These are phyloP conservation scores for Junonia oenone DNA, from an alignment of 2,888 invertebrate species.

Conservation along the genomic window DNA sequence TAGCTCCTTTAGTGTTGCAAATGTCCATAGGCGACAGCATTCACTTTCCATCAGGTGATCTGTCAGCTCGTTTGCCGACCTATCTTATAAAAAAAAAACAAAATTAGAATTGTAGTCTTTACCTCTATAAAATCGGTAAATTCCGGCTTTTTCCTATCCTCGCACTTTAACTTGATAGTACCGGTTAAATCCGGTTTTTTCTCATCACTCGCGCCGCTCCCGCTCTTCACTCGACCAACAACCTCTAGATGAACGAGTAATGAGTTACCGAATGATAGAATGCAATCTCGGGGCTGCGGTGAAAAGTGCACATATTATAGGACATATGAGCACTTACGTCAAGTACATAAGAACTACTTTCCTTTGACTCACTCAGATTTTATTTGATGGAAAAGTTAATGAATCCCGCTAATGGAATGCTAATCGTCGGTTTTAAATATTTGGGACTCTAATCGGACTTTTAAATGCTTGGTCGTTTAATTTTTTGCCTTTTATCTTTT, in stretches of 20 bases:
- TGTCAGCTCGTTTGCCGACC: too few relatives aligned
- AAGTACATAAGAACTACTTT: conserved; percentile 13
- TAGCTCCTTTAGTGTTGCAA: too few relatives aligned
- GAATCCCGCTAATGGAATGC: conserved; percentile 32
- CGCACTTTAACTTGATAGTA: too few relatives aligned
- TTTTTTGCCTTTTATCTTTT: too few relatives aligned
- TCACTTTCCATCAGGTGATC: too few relatives aligned
- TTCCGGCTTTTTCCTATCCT: too few relatives aligned
- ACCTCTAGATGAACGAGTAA: conserved; percentile 22
- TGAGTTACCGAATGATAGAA: conserved; percentile 20
- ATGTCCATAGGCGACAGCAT: too few relatives aligned
- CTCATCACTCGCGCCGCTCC: conserved; percentile 10
- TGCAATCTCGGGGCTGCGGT: conserved; percentile 9
- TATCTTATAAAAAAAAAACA: too few relatives aligned
- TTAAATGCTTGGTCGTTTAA: too few relatives aligned
- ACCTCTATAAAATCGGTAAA: too few relatives aligned
- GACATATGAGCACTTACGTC: conserved; percentile 4
- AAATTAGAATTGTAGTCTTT: too few relatives aligned
- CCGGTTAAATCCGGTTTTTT: neutral
- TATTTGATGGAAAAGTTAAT: conserved; percentile 17
- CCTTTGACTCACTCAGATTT: conserved; percentile 2
- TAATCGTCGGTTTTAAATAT: conserved; percentile 14
- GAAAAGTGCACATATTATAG: conserved; percentile 18
- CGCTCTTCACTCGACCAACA: conserved; percentile 23
- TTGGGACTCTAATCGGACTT: conserved; percentile 1